Conservation (phyloP, 2,888 invertebrate genomes). For the Epinotia nisella region DNA sequence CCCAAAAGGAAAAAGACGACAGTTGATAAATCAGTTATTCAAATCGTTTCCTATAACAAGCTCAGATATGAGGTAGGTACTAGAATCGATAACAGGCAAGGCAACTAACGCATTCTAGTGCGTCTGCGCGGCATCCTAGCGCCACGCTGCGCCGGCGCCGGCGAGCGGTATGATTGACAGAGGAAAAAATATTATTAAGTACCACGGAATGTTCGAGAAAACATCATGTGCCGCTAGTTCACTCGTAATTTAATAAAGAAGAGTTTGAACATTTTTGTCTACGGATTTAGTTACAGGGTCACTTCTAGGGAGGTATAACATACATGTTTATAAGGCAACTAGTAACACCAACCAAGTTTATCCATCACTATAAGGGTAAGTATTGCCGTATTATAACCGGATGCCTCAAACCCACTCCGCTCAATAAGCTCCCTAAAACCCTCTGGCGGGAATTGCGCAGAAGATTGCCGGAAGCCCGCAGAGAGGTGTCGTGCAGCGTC, state of each 20-base stretch:
- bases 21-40: neutral
- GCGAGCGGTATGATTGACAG: conserved; percentile 35
- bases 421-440: too few relatives aligned
- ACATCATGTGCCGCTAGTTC: conserved; percentile 1
- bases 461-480: too few relatives aligned
- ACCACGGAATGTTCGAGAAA: conserved; percentile 9
- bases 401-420: too few relatives aligned
- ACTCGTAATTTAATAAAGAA: neutral
- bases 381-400: too few relatives aligned
- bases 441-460: too few relatives aligned
- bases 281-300: neutral
- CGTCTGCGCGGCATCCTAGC: conserved; percentile 41
- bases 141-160: conserved; percentile 38
- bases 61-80: conserved; percentile 18
- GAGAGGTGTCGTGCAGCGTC: too few relatives aligned
- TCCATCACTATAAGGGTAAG: too few relatives aligned
- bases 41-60: conserved; percentile 15
- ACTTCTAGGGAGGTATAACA: too few relatives aligned
- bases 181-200: conserved; percentile 38
- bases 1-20: neutral
- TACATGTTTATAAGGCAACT: neutral
- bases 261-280: neutral
- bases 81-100: conserved; percentile 26
- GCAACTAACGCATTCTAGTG: conserved; percentile 42
- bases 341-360: neutral